phyloP scores from a whole-genome alignment of 2,113 vertebrate species.

The Centrocercus urophasianus region DNA sequence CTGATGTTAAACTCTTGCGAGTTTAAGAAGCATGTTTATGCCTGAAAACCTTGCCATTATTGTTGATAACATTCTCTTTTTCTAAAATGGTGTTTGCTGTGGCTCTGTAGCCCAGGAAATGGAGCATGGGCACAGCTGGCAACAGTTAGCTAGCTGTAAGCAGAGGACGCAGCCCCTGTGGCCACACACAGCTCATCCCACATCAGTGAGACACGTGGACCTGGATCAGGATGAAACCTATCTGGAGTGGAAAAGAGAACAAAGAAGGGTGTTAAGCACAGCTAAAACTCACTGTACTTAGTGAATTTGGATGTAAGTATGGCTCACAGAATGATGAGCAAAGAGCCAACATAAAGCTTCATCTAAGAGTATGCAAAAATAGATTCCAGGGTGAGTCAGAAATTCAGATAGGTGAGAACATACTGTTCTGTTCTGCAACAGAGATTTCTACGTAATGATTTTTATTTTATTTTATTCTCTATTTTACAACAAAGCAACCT shows the following conservation, averaged over 20 bases:
- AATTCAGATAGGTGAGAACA: neutral
- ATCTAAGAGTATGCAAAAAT: neutral
- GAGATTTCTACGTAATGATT: neutral
- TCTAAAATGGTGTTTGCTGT: neutral
- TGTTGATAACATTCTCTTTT: neutral
- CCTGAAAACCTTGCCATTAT: neutral
- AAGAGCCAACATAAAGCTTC: neutral
- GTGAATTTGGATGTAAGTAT: neutral
- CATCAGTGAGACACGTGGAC: neutral
- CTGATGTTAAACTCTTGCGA: neutral
- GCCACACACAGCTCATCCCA: fast-evolving
- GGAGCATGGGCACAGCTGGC: fast-evolving
- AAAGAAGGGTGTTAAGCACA: neutral
- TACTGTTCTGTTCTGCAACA: neutral
- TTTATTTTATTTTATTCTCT: neutral
- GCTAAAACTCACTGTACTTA: neutral
- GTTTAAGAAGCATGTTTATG: neutral
- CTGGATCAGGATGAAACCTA: fast-evolving
- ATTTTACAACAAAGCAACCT: neutral
- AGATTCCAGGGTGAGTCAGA: neutral
- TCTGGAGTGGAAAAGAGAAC: neutral
- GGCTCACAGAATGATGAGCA: neutral
- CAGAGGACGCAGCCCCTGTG: fast-evolving
- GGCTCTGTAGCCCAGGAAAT: neutral
- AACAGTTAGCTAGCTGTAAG: neutral